Conservation (phyloP, 2,888 invertebrate genomes). For the Tholera decimalis region DNA sequence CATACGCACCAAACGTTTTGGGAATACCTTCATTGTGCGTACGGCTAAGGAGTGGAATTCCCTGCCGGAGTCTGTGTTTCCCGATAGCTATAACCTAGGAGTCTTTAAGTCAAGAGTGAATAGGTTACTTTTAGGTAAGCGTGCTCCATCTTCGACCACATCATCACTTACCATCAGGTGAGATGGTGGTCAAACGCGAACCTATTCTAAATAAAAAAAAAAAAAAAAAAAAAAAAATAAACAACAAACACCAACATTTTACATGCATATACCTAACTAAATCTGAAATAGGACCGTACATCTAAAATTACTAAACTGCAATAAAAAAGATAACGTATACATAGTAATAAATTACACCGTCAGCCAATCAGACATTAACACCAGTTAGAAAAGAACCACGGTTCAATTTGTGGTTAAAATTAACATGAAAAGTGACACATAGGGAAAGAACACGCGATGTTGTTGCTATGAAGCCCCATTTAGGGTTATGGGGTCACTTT, state of each 20-base stretch:
- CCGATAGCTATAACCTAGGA: too few relatives aligned
- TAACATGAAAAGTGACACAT: slow-evolving; percentile 63
- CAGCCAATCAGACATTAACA: slow-evolving; percentile 58
- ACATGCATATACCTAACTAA: background rate
- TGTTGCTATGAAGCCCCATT: slow-evolving; percentile 42
- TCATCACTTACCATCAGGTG: too few relatives aligned
- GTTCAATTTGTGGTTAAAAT: slow-evolving; percentile 58
- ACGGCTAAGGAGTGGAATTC: too few relatives aligned
- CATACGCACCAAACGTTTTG: too few relatives aligned
- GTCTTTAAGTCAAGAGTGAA: too few relatives aligned
- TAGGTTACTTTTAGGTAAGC: too few relatives aligned
- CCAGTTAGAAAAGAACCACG: slow-evolving; percentile 50
- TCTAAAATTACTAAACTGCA: slow-evolving; percentile 38
- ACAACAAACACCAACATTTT: slow-evolving; percentile 17
- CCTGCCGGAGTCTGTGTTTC: too few relatives aligned
- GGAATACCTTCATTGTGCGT: too few relatives aligned
- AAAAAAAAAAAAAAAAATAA: too few relatives aligned
- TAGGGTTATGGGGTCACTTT: slow-evolving; percentile 51
- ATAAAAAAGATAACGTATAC: slow-evolving; percentile 57
- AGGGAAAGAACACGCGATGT: slow-evolving; percentile 55
- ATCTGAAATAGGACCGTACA: slow-evolving; percentile 21
- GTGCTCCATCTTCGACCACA: too few relatives aligned
- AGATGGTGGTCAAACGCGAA: too few relatives aligned
- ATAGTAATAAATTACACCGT: slow-evolving; percentile 46
- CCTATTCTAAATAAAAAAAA: too few relatives aligned